A percentile compares a stretch with the other conserved stretches of the same genome.
phyloP scores from a whole-genome alignment of 2,797 vertebrate genomes.

The Austrolebias charrua region DNA sequence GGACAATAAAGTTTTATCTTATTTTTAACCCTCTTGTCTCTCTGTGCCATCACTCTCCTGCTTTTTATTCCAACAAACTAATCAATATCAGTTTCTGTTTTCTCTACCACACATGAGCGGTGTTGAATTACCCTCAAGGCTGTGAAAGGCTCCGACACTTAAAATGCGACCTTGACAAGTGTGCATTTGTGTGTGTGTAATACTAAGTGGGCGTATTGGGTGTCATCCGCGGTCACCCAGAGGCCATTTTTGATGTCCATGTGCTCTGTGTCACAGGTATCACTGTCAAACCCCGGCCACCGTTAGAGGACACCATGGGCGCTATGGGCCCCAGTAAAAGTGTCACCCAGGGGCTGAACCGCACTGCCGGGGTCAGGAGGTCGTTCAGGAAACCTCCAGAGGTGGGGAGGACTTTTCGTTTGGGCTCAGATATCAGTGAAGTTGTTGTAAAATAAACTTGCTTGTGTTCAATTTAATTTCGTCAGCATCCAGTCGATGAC shows the following conservation, averaged over 20 bases:
- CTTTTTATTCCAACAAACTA: conserved; percentile 23
- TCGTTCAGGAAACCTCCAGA: conserved; percentile 95
- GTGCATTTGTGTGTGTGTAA: conserved; percentile 7
- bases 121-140: conserved; percentile 54
- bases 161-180: conserved; percentile 50
- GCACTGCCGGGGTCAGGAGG: conserved; percentile 91
- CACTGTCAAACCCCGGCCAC: conserved; percentile 90
- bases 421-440: not conserved
- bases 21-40: not conserved
- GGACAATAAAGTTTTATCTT: too few relatives aligned
- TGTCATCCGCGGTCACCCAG: conserved; percentile 42
- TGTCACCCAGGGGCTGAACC: conserved; percentile 91
- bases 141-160: conserved; percentile 54
- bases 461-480: conserved; percentile 3
- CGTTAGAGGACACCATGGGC: conserved; percentile 87
- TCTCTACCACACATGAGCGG: conserved; percentile 24
- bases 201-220: conserved; percentile 40
- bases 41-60: conserved; percentile 17
- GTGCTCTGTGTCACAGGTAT: conserved; percentile 78
- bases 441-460: not conserved
- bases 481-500: conserved; percentile 94
- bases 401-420: conserved; percentile 73
- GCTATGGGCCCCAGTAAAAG: conserved; percentile 91
- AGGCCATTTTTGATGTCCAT: conserved; percentile 32
- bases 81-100: conserved; percentile 63